Evolutionary conservation across 2,888 invertebrate genomes (phyloP).

Genomic region (Leptinotarsa juncta): DNA sequence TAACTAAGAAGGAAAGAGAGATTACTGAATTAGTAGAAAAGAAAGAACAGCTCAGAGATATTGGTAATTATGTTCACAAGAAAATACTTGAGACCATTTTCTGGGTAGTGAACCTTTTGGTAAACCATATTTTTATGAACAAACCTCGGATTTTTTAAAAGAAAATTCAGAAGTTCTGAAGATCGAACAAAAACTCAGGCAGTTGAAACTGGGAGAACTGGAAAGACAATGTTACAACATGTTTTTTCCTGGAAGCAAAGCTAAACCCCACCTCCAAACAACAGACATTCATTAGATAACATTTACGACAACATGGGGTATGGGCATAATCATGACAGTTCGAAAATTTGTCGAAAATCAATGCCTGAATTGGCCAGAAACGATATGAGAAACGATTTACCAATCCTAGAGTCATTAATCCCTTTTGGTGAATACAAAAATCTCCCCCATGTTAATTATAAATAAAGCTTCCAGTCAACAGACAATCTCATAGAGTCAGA

Average conservation of each 20-base stretch:
- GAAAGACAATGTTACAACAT: conserved; percentile 80
- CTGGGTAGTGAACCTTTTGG: conserved; percentile 57
- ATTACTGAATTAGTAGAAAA: conserved; percentile 75
- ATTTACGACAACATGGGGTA: conserved; percentile 59
- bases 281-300: conserved; percentile 62
- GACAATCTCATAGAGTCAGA: conserved; percentile 16
- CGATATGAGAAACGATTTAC: conserved; percentile 42
- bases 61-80: conserved; percentile 49
- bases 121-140: conserved; percentile 56
- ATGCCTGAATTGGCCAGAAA: conserved; percentile 60
- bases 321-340: conserved; percentile 48
- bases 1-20: conserved; percentile 74
- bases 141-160: conserved; percentile 54
- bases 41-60: conserved; percentile 72
- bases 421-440: conserved; percentile 32
- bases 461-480: background rate
- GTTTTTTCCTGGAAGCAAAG: conserved; percentile 73
- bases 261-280: conserved; percentile 59
- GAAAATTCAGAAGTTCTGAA: conserved; percentile 72
- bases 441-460: conserved; percentile 17
- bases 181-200: conserved; percentile 81
- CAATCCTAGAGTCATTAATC: background rate
- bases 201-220: conserved; percentile 82
- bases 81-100: conserved; percentile 21
- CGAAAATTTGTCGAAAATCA: conserved; percentile 60